Percentiles rank a stretch among this genome's conserved stretches.
These are phyloP conservation scores for Aythya baeri DNA, from an alignment of 2,113 vertebrate species.

Conservation along the genomic window DNA sequence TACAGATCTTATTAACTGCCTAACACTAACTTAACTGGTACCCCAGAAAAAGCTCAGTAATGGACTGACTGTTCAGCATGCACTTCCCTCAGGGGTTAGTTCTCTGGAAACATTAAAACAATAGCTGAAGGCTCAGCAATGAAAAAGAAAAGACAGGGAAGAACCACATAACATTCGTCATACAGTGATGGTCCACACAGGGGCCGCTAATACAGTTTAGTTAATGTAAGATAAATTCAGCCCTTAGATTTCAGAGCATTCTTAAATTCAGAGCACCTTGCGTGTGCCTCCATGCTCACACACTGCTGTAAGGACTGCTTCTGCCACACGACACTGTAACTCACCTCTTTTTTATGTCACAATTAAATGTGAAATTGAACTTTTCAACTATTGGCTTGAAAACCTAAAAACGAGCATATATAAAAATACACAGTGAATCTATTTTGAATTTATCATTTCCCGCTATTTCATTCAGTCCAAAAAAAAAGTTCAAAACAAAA, in stretches of 20 bases:
- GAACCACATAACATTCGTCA: background rate
- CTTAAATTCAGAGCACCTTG: background rate
- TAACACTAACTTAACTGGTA: background rate
- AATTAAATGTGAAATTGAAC: slow-evolving; percentile 91
- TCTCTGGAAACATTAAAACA: background rate
- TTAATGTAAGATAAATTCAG: background rate
- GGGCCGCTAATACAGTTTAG: background rate
- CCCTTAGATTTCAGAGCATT: background rate
- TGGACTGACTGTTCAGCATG: background rate
- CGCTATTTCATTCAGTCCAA: background rate
- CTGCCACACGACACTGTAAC: background rate
- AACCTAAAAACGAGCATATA: slow-evolving; percentile 80
- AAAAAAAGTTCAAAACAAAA: background rate
- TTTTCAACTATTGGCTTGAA: slow-evolving; percentile 93
- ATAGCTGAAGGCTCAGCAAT: background rate
- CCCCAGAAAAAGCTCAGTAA: background rate
- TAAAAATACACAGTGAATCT: background rate
- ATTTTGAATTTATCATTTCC: background rate
- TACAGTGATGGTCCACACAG: background rate
- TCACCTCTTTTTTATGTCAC: slow-evolving; percentile 92
- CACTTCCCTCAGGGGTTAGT: background rate
- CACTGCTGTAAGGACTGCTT: background rate
- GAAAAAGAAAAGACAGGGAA: background rate
- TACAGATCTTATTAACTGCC: background rate
- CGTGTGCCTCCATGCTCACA: background rate